These are phyloP conservation scores for Stichodactyla mertensii DNA, from an alignment of 64 coral and sea anemone genomes.

Conservation along the genomic window DNA sequence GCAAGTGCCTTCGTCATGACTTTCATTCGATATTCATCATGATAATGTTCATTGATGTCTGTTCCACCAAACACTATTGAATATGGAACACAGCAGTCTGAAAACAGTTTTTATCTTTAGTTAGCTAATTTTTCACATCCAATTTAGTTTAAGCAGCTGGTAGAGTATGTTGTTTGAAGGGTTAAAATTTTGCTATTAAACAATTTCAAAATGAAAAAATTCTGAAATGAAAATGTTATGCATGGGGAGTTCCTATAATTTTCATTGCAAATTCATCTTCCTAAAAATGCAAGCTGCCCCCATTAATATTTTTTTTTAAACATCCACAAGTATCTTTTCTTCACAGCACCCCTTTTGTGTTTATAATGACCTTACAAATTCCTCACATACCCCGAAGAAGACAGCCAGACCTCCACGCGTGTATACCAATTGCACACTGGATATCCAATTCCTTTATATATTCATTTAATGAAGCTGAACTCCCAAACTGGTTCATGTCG, in stretches of 20 bases:
- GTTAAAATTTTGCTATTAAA: too few relatives aligned
- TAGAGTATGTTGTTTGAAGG: too few relatives aligned
- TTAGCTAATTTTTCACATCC: too few relatives aligned
- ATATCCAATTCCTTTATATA: slow-evolving; percentile 42
- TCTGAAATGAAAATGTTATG: too few relatives aligned
- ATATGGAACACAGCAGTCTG: slow-evolving; percentile 81
- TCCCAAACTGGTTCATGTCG: slow-evolving; percentile 54
- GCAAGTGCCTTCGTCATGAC: slow-evolving; percentile 59
- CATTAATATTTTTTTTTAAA: too few relatives aligned
- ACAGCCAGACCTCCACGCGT: slow-evolving; percentile 83
- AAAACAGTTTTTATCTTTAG: neutral
- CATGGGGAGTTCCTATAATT: too few relatives aligned
- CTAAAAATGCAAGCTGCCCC: too few relatives aligned
- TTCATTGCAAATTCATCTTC: too few relatives aligned
- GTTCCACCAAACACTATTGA: slow-evolving; percentile 93
- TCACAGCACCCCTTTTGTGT: neutral
- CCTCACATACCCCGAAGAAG: slow-evolving; percentile 66
- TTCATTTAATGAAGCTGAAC: neutral
- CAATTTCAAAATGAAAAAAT: too few relatives aligned
- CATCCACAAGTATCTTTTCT: too few relatives aligned
- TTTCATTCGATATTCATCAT: slow-evolving; percentile 49
- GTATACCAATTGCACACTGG: slow-evolving; percentile 74
- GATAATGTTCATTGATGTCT: slow-evolving; percentile 73
- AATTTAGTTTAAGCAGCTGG: too few relatives aligned
- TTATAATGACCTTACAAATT: neutral